A percentile compares a stretch with the other conserved stretches of the same genome.
phyloP scores from a whole-genome alignment of 2,888 invertebrate species.

The Lepidocyrtoides sp. region DNA sequence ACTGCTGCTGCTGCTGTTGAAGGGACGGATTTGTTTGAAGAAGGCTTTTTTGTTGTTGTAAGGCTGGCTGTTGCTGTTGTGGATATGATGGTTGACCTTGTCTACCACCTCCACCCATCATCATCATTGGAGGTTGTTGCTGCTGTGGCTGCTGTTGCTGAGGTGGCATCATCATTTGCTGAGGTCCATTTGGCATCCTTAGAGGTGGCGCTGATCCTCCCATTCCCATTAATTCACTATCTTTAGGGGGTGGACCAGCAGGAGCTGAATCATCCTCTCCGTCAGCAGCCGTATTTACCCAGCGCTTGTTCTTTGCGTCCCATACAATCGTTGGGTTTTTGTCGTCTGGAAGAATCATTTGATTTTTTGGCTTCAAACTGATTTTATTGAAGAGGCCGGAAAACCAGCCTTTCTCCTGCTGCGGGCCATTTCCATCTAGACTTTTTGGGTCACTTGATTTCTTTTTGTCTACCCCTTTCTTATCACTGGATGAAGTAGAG shows the following conservation, averaged over 20 bases:
- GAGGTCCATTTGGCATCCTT: constrained; percentile 49
- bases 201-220: constrained; percentile 23
- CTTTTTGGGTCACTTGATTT: constrained; percentile 36
- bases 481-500: not conserved
- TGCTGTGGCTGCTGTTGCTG: constrained; percentile 11
- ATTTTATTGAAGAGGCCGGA: constrained; percentile 94
- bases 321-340: constrained; percentile 97
- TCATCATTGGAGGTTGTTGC: constrained; percentile 6
- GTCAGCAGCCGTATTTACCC: constrained; percentile 94
- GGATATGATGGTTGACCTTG: not conserved
- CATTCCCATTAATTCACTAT: constrained; percentile 87
- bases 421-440: constrained; percentile 84
- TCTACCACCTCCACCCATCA: not conserved
- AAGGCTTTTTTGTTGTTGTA: constrained; percentile 21
- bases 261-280: constrained; percentile 88
- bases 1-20: constrained; percentile 29
- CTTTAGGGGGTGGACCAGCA: constrained; percentile 91
- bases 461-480: constrained; percentile 61
- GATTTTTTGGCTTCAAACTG: constrained; percentile 94
- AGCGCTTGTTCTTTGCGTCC: constrained; percentile 95
- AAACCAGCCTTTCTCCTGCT: constrained; percentile 84
- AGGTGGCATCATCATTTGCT: constrained; percentile 32
- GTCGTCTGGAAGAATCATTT: constrained; percentile 98
- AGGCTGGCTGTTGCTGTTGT: constrained; percentile 41
- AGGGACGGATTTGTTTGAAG: not conserved